These are phyloP conservation scores for Melipona quadrifasciata DNA, from an alignment of 1,140 invertebrate genomes.

Conservation along the genomic window DNA sequence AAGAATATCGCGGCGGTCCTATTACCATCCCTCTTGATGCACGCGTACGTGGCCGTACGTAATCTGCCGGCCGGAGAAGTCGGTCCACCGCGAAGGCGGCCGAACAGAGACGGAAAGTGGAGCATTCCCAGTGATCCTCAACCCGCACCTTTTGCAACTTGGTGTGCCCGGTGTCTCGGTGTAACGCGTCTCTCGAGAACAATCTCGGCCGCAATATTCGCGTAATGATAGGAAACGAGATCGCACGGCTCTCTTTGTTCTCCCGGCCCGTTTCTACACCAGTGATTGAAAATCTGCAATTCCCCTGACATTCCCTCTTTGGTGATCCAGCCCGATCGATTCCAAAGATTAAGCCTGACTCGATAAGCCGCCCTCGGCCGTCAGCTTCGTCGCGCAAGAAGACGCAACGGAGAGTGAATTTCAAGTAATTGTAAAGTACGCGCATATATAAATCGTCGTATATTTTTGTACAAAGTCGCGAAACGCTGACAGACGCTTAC, in stretches of 20 bases:
- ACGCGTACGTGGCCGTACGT: slow-evolving; percentile 23
- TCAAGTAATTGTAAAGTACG: not conserved
- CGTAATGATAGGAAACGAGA: not conserved
- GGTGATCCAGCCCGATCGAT: not conserved
- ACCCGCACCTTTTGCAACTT: not conserved
- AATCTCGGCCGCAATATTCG: not conserved
- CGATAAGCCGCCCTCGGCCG: not conserved
- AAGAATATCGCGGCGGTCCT: not conserved
- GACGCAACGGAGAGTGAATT: not conserved
- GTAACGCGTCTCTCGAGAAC: not conserved
- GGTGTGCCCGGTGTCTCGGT: too few species aligned
- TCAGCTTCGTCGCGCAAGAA: not conserved
- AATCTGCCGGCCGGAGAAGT: slow-evolving; percentile 28
- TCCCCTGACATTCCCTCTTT: too few species aligned
- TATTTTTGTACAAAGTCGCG: not conserved
- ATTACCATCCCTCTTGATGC: slow-evolving; percentile 47
- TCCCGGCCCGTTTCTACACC: too few species aligned
- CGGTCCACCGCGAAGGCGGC: slow-evolving; percentile 30
- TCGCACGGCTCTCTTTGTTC: not conserved
- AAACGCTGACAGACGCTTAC: not conserved
- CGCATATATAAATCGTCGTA: not conserved
- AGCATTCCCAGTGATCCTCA: slow-evolving; percentile 59
- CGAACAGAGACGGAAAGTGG: slow-evolving; percentile 59
- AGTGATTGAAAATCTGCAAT: too few species aligned
- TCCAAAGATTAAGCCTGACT: not conserved